Percentiles rank a stretch among this genome's conserved stretches.
phyloP scores from a whole-genome alignment of 23 tunicate genomes.

The Diplosoma virens region DNA sequence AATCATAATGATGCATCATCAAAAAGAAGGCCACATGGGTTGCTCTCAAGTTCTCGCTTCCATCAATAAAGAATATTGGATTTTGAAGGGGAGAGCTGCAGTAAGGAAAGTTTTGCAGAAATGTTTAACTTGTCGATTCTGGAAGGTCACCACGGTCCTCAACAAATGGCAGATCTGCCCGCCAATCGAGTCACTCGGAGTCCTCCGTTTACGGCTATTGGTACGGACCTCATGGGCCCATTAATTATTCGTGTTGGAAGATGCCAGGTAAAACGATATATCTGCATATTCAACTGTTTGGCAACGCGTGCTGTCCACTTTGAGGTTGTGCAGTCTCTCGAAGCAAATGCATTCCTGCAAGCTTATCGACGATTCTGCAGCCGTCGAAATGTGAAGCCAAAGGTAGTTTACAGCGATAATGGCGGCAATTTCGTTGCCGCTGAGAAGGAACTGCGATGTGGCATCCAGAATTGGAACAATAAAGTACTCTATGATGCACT shows the following conservation, averaged over 20 bases:
- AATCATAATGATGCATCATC: not conserved
- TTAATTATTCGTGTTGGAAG: not conserved
- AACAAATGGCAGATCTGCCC: not conserved
- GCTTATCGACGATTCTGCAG: slow-evolving; percentile 10
- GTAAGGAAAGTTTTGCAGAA: not conserved
- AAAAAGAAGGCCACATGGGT: not conserved
- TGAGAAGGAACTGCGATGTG: not conserved
- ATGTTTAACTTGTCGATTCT: not conserved
- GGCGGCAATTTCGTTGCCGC: slow-evolving; percentile 1
- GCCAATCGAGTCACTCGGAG: not conserved
- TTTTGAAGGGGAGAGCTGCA: not conserved
- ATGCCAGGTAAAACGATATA: not conserved
- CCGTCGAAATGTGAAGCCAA: not conserved
- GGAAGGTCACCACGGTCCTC: not conserved
- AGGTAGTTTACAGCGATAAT: not conserved
- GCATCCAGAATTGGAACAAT: no score
- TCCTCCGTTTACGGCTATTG: slow-evolving; percentile 2
- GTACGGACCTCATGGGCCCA: not conserved
- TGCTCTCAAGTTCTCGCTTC: not conserved
- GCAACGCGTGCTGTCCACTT: not conserved
- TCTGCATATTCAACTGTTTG: slow-evolving; percentile 21
- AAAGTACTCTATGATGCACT: no score
- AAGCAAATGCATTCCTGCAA: not conserved
- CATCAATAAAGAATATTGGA: not conserved
- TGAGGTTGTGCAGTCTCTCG: not conserved